Base-by-base conservation (phyloP, 2,113 vertebrate genomes). In the Oreotrochilus melanogaster region DNA sequence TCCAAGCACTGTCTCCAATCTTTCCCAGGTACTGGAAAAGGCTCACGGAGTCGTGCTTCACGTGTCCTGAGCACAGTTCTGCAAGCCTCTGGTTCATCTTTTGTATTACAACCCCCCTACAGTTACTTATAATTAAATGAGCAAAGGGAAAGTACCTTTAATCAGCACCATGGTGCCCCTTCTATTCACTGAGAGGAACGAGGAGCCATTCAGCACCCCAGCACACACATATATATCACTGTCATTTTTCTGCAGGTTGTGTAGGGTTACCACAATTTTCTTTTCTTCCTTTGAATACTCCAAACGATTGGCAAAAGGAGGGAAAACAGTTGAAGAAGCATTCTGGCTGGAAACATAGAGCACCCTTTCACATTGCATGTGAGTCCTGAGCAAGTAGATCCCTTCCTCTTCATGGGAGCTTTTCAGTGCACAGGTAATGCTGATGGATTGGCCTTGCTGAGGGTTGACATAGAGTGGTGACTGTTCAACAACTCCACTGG, bases 151-250 rank as follows among this genome's bases (percentile, higher is more conserved):
- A 12, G 1, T 94, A 97, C 96, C 96, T 96, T 72, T 71, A 53
- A 97, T 43, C 72, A 94, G 28, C 50, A 97, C 3, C 37, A 97
- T 70, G 74, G 95, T 96, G 78, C 87, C 92, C 0, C 3, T 56
- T 27, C 54, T 23, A 4, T 3, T 66, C 0, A 13, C 65, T 8
- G 3, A n/a, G 58, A 48, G 25, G 56, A 30, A 67, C 45, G 21
- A 1, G 24, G 9, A 13, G 0, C 18, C 22, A 18, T 4, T 10
- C 39, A 51, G 1, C 4, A 30, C 3, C 9, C 16, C 31, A 15
- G 17, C 80, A 75, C 97, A 97, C 2, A 85, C 9, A 5, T 97
- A 97, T 0, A 72, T 8, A n/a, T 66, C 94, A 8, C 73, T 97
- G 64, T 97, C 96, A 0, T 42, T 25, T 15, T 56, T 21, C 76